Evolutionary conservation across 2,888 invertebrate species (phyloP).

Genomic region (Neria commutata): DNA sequence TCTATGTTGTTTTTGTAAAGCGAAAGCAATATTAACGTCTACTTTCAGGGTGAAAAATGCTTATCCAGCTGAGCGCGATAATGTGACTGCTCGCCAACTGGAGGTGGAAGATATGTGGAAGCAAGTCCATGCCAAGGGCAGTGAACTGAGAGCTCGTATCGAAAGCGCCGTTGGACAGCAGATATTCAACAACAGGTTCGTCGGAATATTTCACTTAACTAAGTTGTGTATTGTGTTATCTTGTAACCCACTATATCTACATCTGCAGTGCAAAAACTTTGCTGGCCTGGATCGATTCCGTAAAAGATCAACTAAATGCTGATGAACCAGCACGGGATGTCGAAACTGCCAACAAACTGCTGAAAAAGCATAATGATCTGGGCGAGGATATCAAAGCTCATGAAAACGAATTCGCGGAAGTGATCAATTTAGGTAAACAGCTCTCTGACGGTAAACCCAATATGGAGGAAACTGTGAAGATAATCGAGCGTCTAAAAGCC

Average conservation of each 20-base stretch:
- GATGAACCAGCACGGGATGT: constrained; percentile 86
- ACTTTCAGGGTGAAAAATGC: constrained; percentile 78
- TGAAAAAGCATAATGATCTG: constrained; percentile 90
- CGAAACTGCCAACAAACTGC: constrained; percentile 86
- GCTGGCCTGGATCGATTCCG: constrained; percentile 80
- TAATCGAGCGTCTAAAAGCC: constrained; percentile 73
- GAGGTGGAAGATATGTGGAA: constrained; percentile 90
- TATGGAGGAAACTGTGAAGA: constrained; percentile 76
- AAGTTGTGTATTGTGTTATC: background rate
- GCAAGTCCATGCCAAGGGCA: constrained; percentile 83
- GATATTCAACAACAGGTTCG: constrained; percentile 65
- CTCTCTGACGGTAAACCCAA: constrained; percentile 76
- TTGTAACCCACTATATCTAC: background rate
- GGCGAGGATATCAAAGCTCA: constrained; percentile 89
- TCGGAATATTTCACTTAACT: background rate
- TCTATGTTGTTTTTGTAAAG: background rate
- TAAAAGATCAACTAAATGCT: constrained; percentile 78
- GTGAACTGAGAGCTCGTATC: constrained; percentile 79
- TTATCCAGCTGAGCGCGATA: constrained; percentile 87
- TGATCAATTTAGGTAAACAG: constrained; percentile 79
- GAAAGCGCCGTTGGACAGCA: constrained; percentile 96
- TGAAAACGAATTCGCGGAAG: constrained; percentile 85
- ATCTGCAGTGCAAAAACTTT: constrained; percentile 79
- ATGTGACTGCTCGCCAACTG: constrained; percentile 82
- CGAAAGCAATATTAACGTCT: background rate